Conservation (phyloP, 2,113 vertebrate species). For the Pteronura brasiliensis region DNA sequence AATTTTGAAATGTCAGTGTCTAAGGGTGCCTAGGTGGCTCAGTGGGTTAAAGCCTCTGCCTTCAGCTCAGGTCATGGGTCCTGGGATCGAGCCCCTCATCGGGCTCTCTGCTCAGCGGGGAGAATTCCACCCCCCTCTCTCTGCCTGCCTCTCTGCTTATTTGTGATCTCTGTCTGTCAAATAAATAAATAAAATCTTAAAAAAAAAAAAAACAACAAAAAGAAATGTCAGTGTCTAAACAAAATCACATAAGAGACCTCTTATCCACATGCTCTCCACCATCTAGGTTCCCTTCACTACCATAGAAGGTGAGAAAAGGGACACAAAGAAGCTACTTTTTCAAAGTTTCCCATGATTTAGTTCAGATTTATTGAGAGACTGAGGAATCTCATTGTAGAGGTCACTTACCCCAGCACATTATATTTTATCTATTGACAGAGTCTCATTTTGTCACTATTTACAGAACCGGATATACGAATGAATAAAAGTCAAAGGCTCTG, state of each 20-base stretch:
- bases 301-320: background rate
- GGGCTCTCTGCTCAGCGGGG: no score
- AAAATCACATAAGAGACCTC: background rate
- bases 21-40: background rate
- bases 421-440: conserved; percentile 75
- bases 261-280: background rate
- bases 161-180: no score
- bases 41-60: no score
- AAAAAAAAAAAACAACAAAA: no score
- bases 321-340: background rate
- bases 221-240: conserved; percentile 1
- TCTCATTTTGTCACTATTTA: conserved; percentile 75
- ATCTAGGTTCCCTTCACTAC: background rate
- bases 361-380: conserved; percentile 66
- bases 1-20: background rate
- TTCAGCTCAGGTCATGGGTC: no score
- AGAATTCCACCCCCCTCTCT: no score
- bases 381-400: conserved; percentile 1
- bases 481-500: conserved; percentile 52
- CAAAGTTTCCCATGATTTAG: conserved; percentile 65
- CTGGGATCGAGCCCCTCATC: no score
- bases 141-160: no score
- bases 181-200: no score
- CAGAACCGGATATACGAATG: conserved; percentile 55
- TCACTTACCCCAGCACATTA: conserved; percentile 46